phyloP scores from a whole-genome alignment of 2,797 vertebrate genomes.

The Erithacus rubecula region DNA sequence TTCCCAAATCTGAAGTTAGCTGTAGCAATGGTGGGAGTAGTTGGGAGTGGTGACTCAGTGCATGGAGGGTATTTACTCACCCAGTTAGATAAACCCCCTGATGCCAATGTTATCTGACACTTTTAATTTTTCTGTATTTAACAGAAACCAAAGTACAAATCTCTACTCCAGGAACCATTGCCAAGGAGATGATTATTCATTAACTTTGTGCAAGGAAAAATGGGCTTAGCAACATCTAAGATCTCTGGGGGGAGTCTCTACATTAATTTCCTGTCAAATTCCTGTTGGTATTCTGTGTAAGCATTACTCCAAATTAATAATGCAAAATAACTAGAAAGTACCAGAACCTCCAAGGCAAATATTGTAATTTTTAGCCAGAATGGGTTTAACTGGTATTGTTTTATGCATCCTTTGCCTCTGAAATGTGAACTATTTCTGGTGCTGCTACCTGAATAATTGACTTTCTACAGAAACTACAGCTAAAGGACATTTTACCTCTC shows the following conservation, averaged over 20 bases:
- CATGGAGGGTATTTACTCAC: not conserved
- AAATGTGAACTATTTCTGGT: not conserved
- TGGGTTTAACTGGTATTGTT: not conserved
- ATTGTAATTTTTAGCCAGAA: not conserved
- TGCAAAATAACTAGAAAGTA: conserved; percentile 38
- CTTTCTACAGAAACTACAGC: not conserved
- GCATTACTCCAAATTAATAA: conserved; percentile 44
- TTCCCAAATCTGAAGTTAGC: not conserved
- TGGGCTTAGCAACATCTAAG: not conserved
- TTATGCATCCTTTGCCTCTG: not conserved
- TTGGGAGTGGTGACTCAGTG: not conserved
- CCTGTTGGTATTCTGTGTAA: conserved; percentile 23
- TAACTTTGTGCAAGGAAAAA: conserved; percentile 51
- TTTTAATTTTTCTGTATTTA: conserved; percentile 41
- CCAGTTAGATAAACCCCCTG: not conserved
- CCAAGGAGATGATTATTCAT: conserved; percentile 61
- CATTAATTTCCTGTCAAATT: conserved; percentile 52
- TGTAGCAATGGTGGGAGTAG: not conserved
- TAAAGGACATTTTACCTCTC: conserved; percentile 21
- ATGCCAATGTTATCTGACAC: not conserved
- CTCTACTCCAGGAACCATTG: conserved; percentile 12
- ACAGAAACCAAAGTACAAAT: conserved; percentile 25
- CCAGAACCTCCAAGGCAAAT: not conserved
- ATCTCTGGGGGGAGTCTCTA: conserved; percentile 15
- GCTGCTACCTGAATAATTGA: not conserved